Conservation (phyloP, 1,140 invertebrate genomes). For the Drosophila punjabiensis region DNA sequence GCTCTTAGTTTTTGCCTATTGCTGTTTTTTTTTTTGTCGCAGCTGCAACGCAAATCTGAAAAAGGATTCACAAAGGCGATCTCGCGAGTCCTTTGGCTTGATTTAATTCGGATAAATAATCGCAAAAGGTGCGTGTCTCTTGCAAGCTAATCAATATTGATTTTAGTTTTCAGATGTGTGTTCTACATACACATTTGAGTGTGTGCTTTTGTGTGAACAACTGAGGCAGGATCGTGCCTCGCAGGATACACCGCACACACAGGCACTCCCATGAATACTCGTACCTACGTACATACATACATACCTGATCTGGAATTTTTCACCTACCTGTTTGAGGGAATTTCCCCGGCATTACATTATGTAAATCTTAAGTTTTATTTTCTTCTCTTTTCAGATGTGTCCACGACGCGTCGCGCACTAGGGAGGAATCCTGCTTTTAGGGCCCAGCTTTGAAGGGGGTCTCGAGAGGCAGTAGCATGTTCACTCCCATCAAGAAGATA, state of each 20-base stretch:
- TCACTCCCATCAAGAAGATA: constrained; percentile 83
- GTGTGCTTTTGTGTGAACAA: constrained; percentile 7
- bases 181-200: neutral
- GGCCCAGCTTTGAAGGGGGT: constrained; percentile 13
- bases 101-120: constrained; percentile 1
- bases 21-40: constrained; percentile 59
- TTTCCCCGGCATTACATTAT: constrained; percentile 18
- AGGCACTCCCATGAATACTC: constrained; percentile 6
- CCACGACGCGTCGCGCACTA: constrained; percentile 2
- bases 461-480: constrained; percentile 63
- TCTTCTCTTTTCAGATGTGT: constrained; percentile 46
- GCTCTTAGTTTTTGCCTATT: constrained; percentile 23
- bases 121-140: constrained; percentile 42
- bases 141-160: constrained; percentile 56
- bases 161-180: constrained; percentile 33
- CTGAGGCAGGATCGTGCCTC: constrained; percentile 25
- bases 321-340: constrained; percentile 9
- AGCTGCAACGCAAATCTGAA: constrained; percentile 79
- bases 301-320: constrained; percentile 34
- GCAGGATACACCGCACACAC: constrained; percentile 19
- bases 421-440: neutral
- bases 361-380: constrained; percentile 1
- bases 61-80: constrained; percentile 55
- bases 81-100: constrained; percentile 21
- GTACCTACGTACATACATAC: neutral